Conservation (phyloP, 2,888 invertebrate genomes). For the Spodoptera picta region DNA sequence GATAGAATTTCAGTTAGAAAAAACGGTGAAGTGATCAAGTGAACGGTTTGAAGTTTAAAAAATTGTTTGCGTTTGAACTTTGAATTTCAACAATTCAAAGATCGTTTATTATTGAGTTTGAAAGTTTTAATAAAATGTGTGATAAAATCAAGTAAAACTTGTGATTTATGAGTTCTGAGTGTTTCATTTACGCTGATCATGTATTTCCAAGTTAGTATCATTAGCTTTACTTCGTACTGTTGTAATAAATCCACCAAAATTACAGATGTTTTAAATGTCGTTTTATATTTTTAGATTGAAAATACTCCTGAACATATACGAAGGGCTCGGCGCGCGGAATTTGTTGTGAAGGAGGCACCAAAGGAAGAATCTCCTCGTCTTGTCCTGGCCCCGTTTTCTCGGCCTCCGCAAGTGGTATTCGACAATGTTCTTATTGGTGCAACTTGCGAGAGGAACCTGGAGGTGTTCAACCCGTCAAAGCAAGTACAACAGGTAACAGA, state of each 20-base stretch:
- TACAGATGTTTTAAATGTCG: too few relatives aligned
- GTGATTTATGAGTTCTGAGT: slow-evolving; percentile 19
- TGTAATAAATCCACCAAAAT: too few relatives aligned
- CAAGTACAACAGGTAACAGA: slow-evolving; percentile 76
- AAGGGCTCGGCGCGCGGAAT: slow-evolving; percentile 72
- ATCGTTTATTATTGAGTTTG: slow-evolving; percentile 42
- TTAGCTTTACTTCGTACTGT: too few relatives aligned
- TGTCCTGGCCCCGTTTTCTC: slow-evolving; percentile 90
- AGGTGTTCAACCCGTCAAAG: slow-evolving; percentile 89
- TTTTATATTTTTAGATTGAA: slow-evolving; percentile 74
- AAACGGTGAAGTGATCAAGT: slow-evolving; percentile 30
- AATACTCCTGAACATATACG: slow-evolving; percentile 84
- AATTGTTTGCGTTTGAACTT: slow-evolving; percentile 41
- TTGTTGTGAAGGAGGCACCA: slow-evolving; percentile 67
- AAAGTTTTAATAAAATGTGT: slow-evolving; percentile 24
- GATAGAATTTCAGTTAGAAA: slow-evolving; percentile 6
- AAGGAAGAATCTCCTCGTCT: slow-evolving; percentile 86
- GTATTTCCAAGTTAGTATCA: slow-evolving; percentile 54
- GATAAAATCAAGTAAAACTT: slow-evolving; percentile 10
- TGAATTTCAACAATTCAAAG: slow-evolving; percentile 41
- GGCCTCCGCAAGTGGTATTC: slow-evolving; percentile 91
- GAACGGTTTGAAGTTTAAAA: slow-evolving; percentile 51
- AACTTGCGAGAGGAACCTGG: slow-evolving; percentile 85
- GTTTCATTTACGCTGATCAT: slow-evolving; percentile 23
- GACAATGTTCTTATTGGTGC: slow-evolving; percentile 90